These are phyloP conservation scores for Engraulis encrasicolus DNA, from an alignment of 2,113 vertebrate species.

Conservation along the genomic window DNA sequence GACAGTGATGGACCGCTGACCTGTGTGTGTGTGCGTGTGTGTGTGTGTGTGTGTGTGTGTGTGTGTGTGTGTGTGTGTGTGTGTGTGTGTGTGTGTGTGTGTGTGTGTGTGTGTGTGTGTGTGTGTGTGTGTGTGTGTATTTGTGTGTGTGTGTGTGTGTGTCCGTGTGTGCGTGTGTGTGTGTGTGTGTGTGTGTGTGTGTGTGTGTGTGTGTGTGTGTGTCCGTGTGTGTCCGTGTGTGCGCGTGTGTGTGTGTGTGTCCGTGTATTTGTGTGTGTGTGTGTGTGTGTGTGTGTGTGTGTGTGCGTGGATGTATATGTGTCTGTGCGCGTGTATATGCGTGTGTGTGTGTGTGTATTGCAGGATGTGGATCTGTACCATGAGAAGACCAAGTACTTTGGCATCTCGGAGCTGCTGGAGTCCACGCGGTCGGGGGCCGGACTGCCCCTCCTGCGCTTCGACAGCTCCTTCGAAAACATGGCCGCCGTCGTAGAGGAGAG, in stretches of 20 bases:
- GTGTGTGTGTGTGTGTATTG: neutral
- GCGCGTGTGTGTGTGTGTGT: neutral
- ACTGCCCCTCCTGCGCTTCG: constrained; percentile 89
- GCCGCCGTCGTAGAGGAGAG: constrained; percentile 89
- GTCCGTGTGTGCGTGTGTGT: constrained; percentile 24
- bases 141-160: too few relatives aligned
- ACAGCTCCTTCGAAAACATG: constrained; percentile 96
- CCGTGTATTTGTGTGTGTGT: too few relatives aligned
- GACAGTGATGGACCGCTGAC: too few relatives aligned
- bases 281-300: neutral
- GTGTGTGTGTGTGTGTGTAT: too few relatives aligned
- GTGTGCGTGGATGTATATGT: neutral
- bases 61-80: too few relatives aligned
- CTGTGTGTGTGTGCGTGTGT: too few relatives aligned
- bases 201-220: neutral
- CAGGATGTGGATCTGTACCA: constrained; percentile 84
- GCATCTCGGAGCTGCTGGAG: constrained; percentile 91
- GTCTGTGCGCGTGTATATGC: too few relatives aligned
- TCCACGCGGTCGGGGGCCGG: constrained; percentile 88
- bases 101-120: constrained; percentile 5
- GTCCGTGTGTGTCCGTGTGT: neutral
- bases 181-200: neutral
- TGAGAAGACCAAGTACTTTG: constrained; percentile 91
- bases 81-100: neutral
- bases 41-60: too few relatives aligned